phyloP scores from a whole-genome alignment of 1,140 invertebrate genomes.

The Lordiphosa stackelbergi region DNA sequence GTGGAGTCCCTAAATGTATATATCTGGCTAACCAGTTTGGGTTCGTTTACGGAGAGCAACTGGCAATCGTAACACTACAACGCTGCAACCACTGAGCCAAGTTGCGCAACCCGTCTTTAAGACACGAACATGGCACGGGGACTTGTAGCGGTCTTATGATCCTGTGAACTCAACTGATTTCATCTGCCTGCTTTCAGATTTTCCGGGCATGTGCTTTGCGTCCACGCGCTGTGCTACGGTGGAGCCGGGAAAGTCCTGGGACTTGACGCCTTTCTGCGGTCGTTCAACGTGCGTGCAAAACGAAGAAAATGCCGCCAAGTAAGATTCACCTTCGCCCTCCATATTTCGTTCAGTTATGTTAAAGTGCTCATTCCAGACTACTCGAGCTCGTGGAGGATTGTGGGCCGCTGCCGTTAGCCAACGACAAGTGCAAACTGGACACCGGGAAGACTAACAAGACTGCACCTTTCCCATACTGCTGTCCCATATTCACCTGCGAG shows the following conservation, averaged over 20 bases:
- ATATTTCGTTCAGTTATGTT: background rate
- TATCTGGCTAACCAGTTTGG: too few species aligned
- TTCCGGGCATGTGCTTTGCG: constrained; percentile 92
- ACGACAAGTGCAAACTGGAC: constrained; percentile 91
- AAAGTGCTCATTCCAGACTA: constrained; percentile 77
- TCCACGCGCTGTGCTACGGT: constrained; percentile 92
- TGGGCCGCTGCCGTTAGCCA: constrained; percentile 88
- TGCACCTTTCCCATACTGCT: constrained; percentile 89
- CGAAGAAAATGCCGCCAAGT: constrained; percentile 82
- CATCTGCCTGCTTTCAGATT: constrained; percentile 81
- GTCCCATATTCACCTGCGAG: constrained; percentile 90
- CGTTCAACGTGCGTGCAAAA: constrained; percentile 89
- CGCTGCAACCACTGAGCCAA: too few species aligned
- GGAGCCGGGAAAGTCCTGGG: constrained; percentile 89
- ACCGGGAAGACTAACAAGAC: constrained; percentile 92
- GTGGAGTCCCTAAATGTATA: too few species aligned
- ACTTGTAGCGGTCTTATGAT: constrained; percentile 13
- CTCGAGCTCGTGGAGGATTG: constrained; percentile 92
- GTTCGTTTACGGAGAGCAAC: too few species aligned
- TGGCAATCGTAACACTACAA: too few species aligned
- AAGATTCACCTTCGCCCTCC: constrained; percentile 1
- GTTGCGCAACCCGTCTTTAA: too few species aligned
- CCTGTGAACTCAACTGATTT: background rate
- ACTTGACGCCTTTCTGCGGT: constrained; percentile 90
- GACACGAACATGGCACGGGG: too few species aligned